Evolutionary conservation across 2,888 invertebrate species (phyloP).

Genomic region (Halictus quadricinctus): DNA sequence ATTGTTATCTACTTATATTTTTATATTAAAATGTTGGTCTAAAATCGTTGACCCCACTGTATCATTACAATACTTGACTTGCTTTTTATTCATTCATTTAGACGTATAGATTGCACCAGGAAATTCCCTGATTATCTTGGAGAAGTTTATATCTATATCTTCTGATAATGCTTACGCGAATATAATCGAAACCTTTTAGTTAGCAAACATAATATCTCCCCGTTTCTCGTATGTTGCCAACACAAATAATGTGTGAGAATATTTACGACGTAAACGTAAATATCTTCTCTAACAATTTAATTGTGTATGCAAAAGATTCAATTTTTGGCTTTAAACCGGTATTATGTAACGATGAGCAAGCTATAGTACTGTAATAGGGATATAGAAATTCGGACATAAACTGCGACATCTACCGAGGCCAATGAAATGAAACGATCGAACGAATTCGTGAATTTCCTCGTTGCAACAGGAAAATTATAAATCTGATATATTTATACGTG

Average conservation of each 20-base stretch:
- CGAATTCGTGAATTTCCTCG: background rate
- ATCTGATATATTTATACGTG: background rate
- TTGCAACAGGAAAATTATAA: background rate
- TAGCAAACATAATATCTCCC: background rate
- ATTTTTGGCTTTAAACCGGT: constrained; percentile 6
- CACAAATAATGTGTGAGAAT: background rate
- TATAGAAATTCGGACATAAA: constrained; percentile 1
- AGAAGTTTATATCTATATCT: background rate
- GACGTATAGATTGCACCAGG: background rate
- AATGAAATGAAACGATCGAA: background rate
- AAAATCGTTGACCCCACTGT: background rate
- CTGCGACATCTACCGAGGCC: background rate
- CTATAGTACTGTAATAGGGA: constrained; percentile 11
- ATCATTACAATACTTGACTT: background rate
- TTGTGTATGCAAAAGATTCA: background rate
- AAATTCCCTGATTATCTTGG: constrained; percentile 28
- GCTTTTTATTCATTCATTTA: background rate
- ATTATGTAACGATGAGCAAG: constrained; percentile 39
- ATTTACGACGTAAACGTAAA: background rate
- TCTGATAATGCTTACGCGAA: constrained; percentile 6
- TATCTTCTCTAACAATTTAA: background rate
- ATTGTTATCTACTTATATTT: constrained; percentile 26
- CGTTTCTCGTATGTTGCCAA: background rate
- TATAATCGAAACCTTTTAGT: constrained; percentile 7
- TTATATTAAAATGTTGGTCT: constrained; percentile 1